Conservation (phyloP, 2,888 invertebrate genomes). For the Orchesella flavescens region DNA sequence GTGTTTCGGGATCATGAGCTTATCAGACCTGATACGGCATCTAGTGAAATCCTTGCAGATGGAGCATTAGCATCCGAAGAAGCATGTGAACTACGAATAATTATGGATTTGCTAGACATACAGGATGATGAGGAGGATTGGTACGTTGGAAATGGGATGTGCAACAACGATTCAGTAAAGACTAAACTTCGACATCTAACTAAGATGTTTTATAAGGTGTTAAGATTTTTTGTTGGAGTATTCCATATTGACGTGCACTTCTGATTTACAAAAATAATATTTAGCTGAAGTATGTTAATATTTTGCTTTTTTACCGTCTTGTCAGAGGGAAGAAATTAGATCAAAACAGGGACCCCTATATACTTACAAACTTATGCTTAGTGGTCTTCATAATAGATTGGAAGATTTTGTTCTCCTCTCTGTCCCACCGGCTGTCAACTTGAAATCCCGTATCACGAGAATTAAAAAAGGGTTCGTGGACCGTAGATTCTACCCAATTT, state of each 20-base stretch:
- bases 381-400: conserved; percentile 83
- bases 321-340: background rate
- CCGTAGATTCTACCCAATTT: conserved; percentile 95
- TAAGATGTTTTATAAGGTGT: conserved; percentile 45
- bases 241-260: too few relatives aligned
- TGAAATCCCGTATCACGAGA: conserved; percentile 96
- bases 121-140: conserved; percentile 22
- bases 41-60: conserved; percentile 48
- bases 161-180: conserved; percentile 15
- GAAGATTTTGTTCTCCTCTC: conserved; percentile 93
- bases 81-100: background rate
- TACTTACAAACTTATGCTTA: conserved; percentile 52
- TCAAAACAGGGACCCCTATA: conserved; percentile 38
- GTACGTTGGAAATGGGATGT: conserved; percentile 3
- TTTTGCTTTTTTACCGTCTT: background rate
- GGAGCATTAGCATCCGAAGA: conserved; percentile 17
- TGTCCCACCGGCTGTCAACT: conserved; percentile 90
- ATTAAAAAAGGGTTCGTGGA: conserved; percentile 96
- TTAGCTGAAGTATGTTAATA: too few relatives aligned
- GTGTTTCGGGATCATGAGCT: conserved; percentile 18
- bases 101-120: conserved; percentile 11
- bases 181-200: conserved; percentile 21
- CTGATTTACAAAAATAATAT: too few relatives aligned
- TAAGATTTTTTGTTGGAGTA: too few relatives aligned
- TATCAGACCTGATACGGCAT: conserved; percentile 38